phyloP scores from a whole-genome alignment of 2,797 vertebrate genomes.

The Centroberyx gerrardi region DNA sequence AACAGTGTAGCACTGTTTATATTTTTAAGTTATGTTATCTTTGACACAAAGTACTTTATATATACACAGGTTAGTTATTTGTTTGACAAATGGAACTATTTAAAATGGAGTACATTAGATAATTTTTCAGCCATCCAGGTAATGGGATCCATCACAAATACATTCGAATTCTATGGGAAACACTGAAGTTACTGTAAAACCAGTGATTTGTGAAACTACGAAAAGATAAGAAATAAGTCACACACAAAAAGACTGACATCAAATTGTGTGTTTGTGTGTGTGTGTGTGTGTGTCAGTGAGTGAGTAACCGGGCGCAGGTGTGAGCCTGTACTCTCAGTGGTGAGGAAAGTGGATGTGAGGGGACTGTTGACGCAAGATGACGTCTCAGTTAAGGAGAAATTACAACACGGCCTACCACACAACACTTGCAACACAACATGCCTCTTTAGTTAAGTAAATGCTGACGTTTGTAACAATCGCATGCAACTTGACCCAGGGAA shows the following conservation, averaged over 20 bases:
- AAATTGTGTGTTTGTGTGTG: neutral
- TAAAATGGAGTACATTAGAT: too few species aligned
- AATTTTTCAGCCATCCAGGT: too few species aligned
- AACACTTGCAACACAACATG: conserved; percentile 34
- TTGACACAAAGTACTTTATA: too few species aligned
- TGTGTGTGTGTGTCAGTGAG: conserved; percentile 6
- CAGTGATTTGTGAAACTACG: neutral
- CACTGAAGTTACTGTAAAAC: conserved; percentile 22
- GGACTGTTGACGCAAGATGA: conserved; percentile 55
- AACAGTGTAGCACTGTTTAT: too few species aligned
- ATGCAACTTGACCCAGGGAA: neutral
- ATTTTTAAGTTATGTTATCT: too few species aligned
- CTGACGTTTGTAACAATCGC: conserved; percentile 8
- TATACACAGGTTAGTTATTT: too few species aligned
- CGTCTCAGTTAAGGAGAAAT: conserved; percentile 52
- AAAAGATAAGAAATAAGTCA: too few species aligned
- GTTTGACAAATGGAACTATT: too few species aligned
- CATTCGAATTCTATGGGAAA: too few species aligned
- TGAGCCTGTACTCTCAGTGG: neutral
- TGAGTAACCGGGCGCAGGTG: conserved; percentile 15
- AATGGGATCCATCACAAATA: too few species aligned
- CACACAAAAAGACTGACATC: too few species aligned
- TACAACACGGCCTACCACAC: conserved; percentile 57
- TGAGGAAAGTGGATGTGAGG: conserved; percentile 32
- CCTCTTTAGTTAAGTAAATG: neutral